Evolutionary conservation across 2,797 vertebrate genomes (phyloP).

Genomic region (Sciurus carolinensis): DNA sequence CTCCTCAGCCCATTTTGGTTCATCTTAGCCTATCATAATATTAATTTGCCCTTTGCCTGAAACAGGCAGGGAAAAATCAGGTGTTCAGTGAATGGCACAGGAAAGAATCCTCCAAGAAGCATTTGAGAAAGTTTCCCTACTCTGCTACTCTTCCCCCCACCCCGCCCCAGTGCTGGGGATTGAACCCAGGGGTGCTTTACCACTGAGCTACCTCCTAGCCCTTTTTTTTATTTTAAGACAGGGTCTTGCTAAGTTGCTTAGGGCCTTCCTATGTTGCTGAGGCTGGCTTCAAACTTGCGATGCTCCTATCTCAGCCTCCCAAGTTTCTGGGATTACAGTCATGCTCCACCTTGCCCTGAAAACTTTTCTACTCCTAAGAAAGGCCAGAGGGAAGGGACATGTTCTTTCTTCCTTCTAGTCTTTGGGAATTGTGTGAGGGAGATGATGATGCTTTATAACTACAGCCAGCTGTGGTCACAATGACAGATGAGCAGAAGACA

Average conservation of each 20-base stretch:
- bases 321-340: too few relatives aligned
- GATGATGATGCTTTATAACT: neutral
- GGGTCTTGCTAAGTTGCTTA: too few relatives aligned
- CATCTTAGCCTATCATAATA: neutral
- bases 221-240: too few relatives aligned
- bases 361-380: neutral
- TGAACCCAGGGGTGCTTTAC: too few relatives aligned
- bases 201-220: too few relatives aligned
- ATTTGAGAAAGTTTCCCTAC: slow-evolving; percentile 1
- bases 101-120: neutral
- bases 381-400: neutral
- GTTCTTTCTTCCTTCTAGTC: neutral
- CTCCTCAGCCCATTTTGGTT: neutral
- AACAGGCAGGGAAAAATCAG: neutral
- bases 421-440: neutral
- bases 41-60: neutral
- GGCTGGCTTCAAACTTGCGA: too few relatives aligned
- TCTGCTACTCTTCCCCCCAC: too few relatives aligned
- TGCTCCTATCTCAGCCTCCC: too few relatives aligned
- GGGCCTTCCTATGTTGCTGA: too few relatives aligned
- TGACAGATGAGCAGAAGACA: neutral
- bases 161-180: too few relatives aligned
- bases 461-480: neutral
- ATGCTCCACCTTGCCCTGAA: neutral
- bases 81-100: neutral